phyloP scores from a whole-genome alignment of 1,140 invertebrate species.

The Sinella curviseta region DNA sequence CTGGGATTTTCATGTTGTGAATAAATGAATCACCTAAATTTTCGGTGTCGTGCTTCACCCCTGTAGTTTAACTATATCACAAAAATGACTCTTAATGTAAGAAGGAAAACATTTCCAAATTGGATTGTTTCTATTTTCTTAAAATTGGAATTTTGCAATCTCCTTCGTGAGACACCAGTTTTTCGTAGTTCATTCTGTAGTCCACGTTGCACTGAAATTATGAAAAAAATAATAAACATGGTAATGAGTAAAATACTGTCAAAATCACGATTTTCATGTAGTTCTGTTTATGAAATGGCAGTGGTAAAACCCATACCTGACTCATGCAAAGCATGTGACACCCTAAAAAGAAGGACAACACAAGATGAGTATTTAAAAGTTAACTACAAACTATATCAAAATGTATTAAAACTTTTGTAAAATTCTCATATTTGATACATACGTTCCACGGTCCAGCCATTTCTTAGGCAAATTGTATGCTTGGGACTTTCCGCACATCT shows the following conservation, averaged over 20 bases:
- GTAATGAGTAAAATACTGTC: neutral
- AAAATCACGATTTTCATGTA: neutral
- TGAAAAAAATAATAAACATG: neutral
- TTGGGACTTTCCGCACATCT: neutral
- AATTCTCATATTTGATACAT: no score
- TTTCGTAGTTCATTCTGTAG: neutral
- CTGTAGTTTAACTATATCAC: no score
- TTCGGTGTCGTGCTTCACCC: no score
- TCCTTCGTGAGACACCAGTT: neutral
- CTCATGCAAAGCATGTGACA: conserved; percentile 22
- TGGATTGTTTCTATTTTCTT: neutral
- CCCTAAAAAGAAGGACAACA: no score
- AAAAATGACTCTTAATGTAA: neutral
- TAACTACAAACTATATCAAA: no score
- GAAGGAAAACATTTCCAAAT: neutral
- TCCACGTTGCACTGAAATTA: neutral
- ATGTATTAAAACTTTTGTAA: no score
- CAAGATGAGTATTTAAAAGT: neutral
- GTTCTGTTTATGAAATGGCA: neutral
- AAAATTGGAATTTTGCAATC: neutral
- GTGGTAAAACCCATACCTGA: neutral
- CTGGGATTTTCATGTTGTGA: no score
- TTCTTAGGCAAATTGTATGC: neutral
- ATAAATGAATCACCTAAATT: no score
- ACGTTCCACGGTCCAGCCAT: neutral